Conservation (phyloP, 2,113 vertebrate species). For the Chlorocebus sabaeus region DNA sequence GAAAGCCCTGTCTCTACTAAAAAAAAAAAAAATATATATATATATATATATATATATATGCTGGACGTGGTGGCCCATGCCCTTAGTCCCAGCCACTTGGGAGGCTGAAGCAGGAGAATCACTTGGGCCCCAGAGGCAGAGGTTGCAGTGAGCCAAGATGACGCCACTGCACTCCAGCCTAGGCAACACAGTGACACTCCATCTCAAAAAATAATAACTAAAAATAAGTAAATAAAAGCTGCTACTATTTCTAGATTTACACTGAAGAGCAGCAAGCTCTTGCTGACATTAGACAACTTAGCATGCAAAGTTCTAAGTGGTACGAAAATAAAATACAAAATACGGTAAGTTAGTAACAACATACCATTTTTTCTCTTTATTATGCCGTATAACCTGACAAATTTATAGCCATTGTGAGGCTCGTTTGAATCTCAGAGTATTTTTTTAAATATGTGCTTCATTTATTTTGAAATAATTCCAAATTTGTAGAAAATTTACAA, state of each 20-base stretch:
- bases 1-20: no score
- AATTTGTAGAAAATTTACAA: not conserved
- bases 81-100: no score
- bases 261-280: not conserved
- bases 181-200: no score
- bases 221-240: no score
- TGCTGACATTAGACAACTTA: not conserved
- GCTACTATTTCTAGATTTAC: not conserved
- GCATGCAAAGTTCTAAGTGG: not conserved
- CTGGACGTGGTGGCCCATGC: no score
- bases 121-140: no score
- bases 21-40: not conserved
- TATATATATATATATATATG: no score
- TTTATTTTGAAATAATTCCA: slow-evolving; percentile 9
- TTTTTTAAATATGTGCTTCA: not conserved
- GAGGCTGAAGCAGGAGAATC: no score
- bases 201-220: no score
- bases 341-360: not conserved
- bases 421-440: not conserved
- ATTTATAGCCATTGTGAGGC: not conserved
- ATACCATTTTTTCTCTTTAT: not conserved
- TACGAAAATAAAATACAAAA: not conserved
- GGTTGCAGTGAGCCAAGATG: no score
- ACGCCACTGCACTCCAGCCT: no score
- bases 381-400: not conserved